Evolutionary conservation across 92 coral and sea anemone genomes (phyloP).

Genomic region (Micromussa lordhowensis): DNA sequence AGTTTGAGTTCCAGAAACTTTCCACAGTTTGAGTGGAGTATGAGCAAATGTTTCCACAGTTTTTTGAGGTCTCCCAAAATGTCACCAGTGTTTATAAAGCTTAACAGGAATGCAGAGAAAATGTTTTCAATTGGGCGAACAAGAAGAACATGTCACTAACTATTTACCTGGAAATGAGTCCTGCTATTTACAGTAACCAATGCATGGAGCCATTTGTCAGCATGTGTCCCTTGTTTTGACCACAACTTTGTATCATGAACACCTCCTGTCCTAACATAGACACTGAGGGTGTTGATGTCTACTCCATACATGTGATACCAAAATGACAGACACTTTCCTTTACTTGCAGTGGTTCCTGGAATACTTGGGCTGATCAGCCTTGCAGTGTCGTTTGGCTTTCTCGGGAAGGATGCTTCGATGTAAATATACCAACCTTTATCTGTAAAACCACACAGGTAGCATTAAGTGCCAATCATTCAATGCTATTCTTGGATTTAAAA

Average conservation of each 20-base stretch:
- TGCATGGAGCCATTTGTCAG: conserved; percentile 85
- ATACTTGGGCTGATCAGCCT: conserved; percentile 72
- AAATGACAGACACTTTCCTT: conserved; percentile 80
- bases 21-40: too few species aligned
- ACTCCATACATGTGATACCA: conserved; percentile 93
- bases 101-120: too few species aligned
- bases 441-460: conserved; percentile 1
- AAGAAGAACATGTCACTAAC: too few species aligned
- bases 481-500: too few species aligned
- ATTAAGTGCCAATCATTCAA: neutral
- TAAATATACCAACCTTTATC: conserved; percentile 74
- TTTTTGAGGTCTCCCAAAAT: too few species aligned
- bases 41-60: too few species aligned
- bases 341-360: conserved; percentile 81
- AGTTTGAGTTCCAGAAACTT: too few species aligned
- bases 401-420: conserved; percentile 84
- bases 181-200: conserved; percentile 80
- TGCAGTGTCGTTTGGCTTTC: conserved; percentile 76
- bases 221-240: conserved; percentile 75
- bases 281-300: conserved; percentile 75
- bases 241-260: conserved; percentile 72
- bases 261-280: conserved; percentile 79
- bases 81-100: too few species aligned
- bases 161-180: conserved; percentile 78
- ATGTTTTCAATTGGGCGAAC: too few species aligned